Conservation (phyloP, 2,797 vertebrate genomes). For the Paramormyrops hopkinsi region DNA sequence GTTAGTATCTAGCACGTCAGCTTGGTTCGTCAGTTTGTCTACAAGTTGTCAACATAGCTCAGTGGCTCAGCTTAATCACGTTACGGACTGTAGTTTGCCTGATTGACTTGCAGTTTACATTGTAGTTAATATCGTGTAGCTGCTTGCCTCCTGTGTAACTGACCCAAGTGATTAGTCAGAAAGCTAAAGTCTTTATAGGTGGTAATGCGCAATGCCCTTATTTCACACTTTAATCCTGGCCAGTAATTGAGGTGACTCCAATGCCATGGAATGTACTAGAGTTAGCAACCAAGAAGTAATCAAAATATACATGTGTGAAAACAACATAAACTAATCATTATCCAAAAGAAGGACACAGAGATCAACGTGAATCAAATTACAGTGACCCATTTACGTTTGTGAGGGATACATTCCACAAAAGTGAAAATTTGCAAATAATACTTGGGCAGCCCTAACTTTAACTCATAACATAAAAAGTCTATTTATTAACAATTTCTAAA, state of each 20-base stretch:
- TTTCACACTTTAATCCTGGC: neutral
- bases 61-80: neutral
- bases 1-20: neutral
- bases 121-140: neutral
- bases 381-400: neutral
- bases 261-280: neutral
- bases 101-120: neutral
- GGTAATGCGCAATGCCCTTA: neutral
- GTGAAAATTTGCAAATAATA: neutral
- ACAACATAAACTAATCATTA: neutral
- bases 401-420: neutral
- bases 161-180: neutral
- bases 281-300: neutral
- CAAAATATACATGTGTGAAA: neutral
- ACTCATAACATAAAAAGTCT: neutral
- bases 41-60: neutral
- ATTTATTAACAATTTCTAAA: neutral
- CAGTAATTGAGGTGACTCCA: neutral
- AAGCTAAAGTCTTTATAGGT: neutral
- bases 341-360: neutral
- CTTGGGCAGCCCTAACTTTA: neutral
- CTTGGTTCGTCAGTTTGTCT: neutral
- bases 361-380: neutral
- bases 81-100: neutral
- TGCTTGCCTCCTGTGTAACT: neutral